These are phyloP conservation scores for Latrodectus geometricus DNA, from an alignment of 1,140 invertebrate genomes.

Conservation along the genomic window DNA sequence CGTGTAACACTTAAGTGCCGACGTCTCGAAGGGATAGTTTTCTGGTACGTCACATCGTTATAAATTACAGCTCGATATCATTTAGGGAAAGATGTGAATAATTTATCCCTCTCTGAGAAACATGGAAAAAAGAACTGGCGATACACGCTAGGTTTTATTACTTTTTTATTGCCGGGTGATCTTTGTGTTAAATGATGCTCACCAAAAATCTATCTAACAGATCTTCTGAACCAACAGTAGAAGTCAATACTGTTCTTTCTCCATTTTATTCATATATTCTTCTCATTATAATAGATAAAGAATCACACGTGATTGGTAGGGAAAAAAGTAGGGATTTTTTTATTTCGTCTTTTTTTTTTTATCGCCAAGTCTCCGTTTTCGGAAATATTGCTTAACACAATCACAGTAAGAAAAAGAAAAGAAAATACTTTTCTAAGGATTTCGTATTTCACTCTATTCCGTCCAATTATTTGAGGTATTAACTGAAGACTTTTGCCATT, in stretches of 20 bases:
- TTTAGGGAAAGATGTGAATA: conserved; percentile 7
- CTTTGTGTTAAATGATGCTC: conserved; percentile 13
- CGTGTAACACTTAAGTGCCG: too few relatives aligned
- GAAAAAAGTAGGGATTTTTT: background rate
- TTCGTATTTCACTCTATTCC: conserved; percentile 10
- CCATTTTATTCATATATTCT: conserved; percentile 19
- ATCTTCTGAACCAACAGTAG: background rate
- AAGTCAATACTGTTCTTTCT: background rate
- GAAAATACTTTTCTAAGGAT: conserved; percentile 2
- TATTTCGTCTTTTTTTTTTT: background rate
- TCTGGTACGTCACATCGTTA: background rate
- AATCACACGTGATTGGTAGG: conserved; percentile 16
- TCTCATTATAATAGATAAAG: conserved; percentile 42
- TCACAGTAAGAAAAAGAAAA: conserved; percentile 19
- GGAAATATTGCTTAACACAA: background rate
- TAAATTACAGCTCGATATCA: background rate
- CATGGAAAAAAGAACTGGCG: background rate
- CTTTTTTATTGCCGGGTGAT: conserved; percentile 12
- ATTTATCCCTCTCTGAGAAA: conserved; percentile 6
- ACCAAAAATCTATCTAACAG: conserved; percentile 11
- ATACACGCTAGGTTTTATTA: conserved; percentile 2
- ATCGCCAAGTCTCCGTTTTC: background rate
- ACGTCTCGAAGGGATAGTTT: background rate
- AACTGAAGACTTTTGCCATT: conserved; percentile 18
- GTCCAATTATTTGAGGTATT: conserved; percentile 23